Conservation (phyloP, 1,140 invertebrate genomes). For the Cardiocondyla obscurior region DNA sequence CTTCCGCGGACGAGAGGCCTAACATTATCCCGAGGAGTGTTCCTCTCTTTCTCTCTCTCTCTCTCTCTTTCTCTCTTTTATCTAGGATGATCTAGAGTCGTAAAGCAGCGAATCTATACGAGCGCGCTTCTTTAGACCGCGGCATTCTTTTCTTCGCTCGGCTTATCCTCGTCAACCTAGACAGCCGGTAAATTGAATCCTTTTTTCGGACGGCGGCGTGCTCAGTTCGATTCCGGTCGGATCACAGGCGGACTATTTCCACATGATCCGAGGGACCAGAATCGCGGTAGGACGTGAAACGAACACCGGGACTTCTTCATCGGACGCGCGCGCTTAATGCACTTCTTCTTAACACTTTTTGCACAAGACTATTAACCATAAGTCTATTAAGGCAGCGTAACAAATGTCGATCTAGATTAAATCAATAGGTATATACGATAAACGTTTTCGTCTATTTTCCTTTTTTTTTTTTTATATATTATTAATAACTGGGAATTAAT, state of each 20-base stretch:
- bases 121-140: conserved; percentile 24
- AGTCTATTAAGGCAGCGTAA: neutral
- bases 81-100: conserved; percentile 62
- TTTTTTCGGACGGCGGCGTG: conserved; percentile 10
- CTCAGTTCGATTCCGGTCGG: conserved; percentile 51
- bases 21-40: conserved; percentile 57
- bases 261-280: neutral
- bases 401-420: neutral
- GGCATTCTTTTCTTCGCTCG: neutral
- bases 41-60: too few species aligned
- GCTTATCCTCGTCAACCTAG: conserved; percentile 65
- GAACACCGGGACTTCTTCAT: neutral
- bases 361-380: conserved; percentile 20
- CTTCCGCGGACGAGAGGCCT: conserved; percentile 6
- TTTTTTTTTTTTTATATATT: neutral
- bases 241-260: conserved; percentile 35
- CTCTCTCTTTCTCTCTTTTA: conserved; percentile 47
- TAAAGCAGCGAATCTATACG: conserved; percentile 50
- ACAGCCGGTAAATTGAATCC: conserved; percentile 69
- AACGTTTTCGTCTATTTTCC: neutral
- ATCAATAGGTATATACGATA: neutral
- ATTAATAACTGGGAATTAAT: neutral
- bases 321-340: conserved; percentile 21
- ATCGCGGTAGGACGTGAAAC: conserved; percentile 26
- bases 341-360: conserved; percentile 24